A percentile compares a stretch with the other conserved stretches of the same genome.
Evolutionary conservation across 2,797 vertebrate species (phyloP).

Genomic region (Ibycter americanus): DNA sequence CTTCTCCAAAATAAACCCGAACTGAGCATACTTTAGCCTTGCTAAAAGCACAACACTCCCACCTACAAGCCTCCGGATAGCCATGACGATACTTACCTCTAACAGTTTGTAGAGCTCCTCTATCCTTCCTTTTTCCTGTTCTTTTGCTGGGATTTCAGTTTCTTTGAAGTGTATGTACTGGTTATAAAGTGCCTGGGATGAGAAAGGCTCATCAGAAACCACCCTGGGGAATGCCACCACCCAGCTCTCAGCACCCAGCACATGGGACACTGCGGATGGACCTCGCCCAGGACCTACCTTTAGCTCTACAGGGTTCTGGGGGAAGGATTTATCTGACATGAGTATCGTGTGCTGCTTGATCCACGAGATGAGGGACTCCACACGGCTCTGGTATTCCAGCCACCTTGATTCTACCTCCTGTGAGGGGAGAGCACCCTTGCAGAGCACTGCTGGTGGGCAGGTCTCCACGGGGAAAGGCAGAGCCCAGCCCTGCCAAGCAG

Average conservation of each 20-base stretch:
- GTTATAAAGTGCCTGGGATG: constrained; percentile 96
- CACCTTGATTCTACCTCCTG: constrained; percentile 96
- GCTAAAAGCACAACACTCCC: not conserved
- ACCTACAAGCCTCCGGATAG: not conserved
- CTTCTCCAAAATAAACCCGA: not conserved
- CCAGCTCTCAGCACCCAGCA: rapidly evolving
- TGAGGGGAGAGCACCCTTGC: rapidly evolving
- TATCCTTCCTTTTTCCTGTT: constrained; percentile 88
- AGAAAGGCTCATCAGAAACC: constrained; percentile 2
- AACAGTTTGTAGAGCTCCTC: constrained; percentile 93
- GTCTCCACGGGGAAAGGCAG: rapidly evolving
- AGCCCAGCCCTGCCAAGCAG: not conserved
- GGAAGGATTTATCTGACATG: constrained; percentile 95
- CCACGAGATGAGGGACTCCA: constrained; percentile 93
- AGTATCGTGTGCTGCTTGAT: constrained; percentile 91
- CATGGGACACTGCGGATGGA: rapidly evolving
- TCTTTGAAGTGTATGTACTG: constrained; percentile 99
- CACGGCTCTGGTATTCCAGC: constrained; percentile 91
- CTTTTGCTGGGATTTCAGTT: constrained; percentile 91
- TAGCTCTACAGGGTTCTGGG: constrained; percentile 96
- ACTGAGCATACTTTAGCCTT: not conserved
- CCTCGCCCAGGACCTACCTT: constrained; percentile 79
- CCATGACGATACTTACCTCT: constrained; percentile 77
- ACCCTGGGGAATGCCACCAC: not conserved
- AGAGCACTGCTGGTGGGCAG: not conserved